Percentiles rank a stretch among this genome's conserved stretches.
phyloP scores from a whole-genome alignment of 2,888 invertebrate species.

The Hypsopygia costalis region DNA sequence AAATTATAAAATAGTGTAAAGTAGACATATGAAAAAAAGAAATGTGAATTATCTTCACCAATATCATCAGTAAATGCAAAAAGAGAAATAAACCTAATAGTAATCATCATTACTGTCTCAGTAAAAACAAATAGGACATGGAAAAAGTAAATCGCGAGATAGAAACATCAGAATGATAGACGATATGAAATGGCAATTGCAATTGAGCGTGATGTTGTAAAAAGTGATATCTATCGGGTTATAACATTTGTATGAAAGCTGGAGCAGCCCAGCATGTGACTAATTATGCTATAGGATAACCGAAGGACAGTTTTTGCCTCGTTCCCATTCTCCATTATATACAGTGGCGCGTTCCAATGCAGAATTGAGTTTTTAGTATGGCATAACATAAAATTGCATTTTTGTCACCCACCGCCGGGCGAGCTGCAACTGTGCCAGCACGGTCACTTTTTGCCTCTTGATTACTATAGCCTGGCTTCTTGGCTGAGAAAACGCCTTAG shows the following conservation, averaged over 20 bases:
- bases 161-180: constrained; percentile 57
- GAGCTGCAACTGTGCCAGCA: constrained; percentile 37
- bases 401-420: constrained; percentile 65
- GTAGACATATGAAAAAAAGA: no score
- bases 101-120: constrained; percentile 8
- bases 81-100: constrained; percentile 1
- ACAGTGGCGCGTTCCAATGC: constrained; percentile 37
- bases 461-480: constrained; percentile 28
- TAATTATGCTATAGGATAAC: constrained; percentile 69
- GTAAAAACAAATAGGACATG: constrained; percentile 25
- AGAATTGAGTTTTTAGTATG: constrained; percentile 66
- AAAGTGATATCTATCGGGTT: constrained; percentile 35
- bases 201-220: constrained; percentile 42
- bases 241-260: constrained; percentile 29
- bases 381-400: constrained; percentile 75
- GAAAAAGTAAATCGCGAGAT: constrained; percentile 49
- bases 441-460: constrained; percentile 44
- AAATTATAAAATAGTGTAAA: no score
- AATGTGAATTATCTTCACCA: background rate
- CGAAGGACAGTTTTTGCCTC: constrained; percentile 52
- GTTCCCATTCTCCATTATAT: constrained; percentile 40
- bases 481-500: constrained; percentile 1
- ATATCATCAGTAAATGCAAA: background rate
- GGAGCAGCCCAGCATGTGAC: constrained; percentile 54
- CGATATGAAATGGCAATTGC: constrained; percentile 40